Percentiles rank a stretch among this genome's conserved stretches.
phyloP scores from a whole-genome alignment of 2,113 vertebrate species.

The Coturnix japonica region DNA sequence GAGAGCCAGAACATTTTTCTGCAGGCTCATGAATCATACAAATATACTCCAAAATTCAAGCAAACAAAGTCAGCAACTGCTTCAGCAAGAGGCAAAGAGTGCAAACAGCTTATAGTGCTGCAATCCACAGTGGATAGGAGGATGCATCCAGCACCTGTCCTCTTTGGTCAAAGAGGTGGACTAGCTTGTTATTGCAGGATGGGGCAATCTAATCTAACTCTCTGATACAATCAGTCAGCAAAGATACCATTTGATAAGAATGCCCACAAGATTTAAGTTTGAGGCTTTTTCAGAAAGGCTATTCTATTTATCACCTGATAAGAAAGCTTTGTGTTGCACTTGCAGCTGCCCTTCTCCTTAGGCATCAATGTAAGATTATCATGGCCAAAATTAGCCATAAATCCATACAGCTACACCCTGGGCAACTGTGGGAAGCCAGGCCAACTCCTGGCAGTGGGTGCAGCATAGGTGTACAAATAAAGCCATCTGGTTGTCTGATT shows the following conservation, averaged over 20 bases:
- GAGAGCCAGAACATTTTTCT: constrained; percentile 64
- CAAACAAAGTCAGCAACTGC: constrained; percentile 1
- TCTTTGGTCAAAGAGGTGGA: constrained; percentile 7
- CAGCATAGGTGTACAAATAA: constrained; percentile 48
- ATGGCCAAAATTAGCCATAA: constrained; percentile 9
- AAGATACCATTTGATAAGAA: neutral
- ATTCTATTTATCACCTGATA: neutral
- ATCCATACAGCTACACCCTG: neutral
- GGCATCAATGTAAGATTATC: neutral
- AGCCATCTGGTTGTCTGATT: constrained; percentile 63
- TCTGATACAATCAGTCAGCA: neutral
- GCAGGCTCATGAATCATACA: constrained; percentile 56
- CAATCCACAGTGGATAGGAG: neutral
- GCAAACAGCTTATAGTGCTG: neutral
- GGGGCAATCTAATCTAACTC: neutral
- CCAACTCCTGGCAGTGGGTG: constrained; percentile 21
- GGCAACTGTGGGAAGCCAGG: constrained; percentile 13
- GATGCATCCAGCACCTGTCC: neutral
- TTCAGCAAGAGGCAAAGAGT: constrained; percentile 23
- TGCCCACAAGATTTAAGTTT: neutral
- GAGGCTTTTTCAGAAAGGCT: neutral
- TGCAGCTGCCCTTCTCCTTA: constrained; percentile 3
- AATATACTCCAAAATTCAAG: constrained; percentile 38
- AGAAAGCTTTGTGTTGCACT: constrained; percentile 1
- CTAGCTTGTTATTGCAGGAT: constrained; percentile 10